Conservation (phyloP, 2,113 vertebrate genomes). For the Phrynosoma platyrhinos region DNA sequence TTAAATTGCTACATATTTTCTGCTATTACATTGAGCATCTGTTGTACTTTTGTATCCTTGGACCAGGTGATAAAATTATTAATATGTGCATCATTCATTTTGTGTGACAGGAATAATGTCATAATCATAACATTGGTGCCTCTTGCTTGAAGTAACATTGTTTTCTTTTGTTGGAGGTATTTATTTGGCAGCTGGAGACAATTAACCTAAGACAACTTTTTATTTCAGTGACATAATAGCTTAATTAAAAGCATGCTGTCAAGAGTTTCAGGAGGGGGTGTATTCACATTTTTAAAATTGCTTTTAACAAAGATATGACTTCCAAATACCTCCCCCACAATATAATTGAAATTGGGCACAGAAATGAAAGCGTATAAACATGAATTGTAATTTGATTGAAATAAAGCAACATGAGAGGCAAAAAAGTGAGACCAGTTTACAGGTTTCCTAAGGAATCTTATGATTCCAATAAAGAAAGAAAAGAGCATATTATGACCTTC, state of each 20-base stretch:
- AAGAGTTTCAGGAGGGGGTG: not conserved
- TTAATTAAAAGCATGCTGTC: conserved; percentile 49
- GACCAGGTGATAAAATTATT: conserved; percentile 55
- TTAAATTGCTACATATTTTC: conserved; percentile 18
- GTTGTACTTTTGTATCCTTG: conserved; percentile 28
- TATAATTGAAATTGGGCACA: not conserved
- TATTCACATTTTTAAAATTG: conserved; percentile 21
- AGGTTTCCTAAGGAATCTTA: not conserved
- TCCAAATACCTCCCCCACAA: not conserved
- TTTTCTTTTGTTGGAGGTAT: conserved; percentile 70
- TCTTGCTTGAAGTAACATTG: conserved; percentile 75
- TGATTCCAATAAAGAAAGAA: not conserved
- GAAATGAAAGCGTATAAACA: conserved; percentile 21
- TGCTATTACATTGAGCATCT: conserved; percentile 41
- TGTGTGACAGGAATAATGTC: conserved; percentile 62
- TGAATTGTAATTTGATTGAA: conserved; percentile 42
- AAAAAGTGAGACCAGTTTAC: not conserved
- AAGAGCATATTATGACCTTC: not conserved
- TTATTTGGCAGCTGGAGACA: conserved; percentile 72
- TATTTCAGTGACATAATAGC: conserved; percentile 67
- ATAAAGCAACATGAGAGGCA: not conserved
- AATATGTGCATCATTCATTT: conserved; percentile 60
- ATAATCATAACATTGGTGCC: conserved; percentile 65
- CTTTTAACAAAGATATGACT: conserved; percentile 13
- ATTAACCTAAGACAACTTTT: conserved; percentile 71